A percentile compares a stretch with the other conserved stretches of the same genome.
Evolutionary conservation across 2,888 invertebrate species (phyloP).

Genomic region (Eupithecia exiguata): DNA sequence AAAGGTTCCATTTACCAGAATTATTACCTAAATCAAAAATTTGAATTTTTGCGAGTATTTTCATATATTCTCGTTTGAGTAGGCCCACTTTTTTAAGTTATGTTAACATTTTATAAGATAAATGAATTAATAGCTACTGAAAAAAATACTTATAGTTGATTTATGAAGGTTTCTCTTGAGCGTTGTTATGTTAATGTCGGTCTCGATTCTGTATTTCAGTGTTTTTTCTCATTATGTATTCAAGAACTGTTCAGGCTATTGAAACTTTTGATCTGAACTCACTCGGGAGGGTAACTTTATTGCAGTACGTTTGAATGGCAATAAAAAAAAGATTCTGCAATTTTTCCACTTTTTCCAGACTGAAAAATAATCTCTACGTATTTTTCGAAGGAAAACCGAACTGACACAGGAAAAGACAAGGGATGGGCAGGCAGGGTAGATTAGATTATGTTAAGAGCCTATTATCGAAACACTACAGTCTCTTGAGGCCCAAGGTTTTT

Average conservation of each 20-base stretch:
- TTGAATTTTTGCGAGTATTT: neutral
- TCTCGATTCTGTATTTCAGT: neutral
- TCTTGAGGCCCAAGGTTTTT: slow-evolving; percentile 2
- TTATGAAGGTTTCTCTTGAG: slow-evolving; percentile 2
- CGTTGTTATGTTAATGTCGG: neutral
- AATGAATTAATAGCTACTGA: neutral
- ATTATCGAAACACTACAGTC: slow-evolving; percentile 8
- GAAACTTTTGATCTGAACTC: slow-evolving; percentile 3
- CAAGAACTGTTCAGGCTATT: slow-evolving; percentile 6
- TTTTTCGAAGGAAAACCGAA: slow-evolving; percentile 1
- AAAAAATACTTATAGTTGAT: neutral
- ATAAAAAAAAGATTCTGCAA: neutral
- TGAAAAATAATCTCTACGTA: neutral
- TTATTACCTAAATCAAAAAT: neutral
- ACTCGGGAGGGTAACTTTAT: neutral
- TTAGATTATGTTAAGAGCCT: slow-evolving; percentile 18
- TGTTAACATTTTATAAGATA: neutral
- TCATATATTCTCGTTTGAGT: neutral
- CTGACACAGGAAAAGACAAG: slow-evolving; percentile 20
- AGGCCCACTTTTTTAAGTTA: neutral
- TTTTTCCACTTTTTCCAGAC: neutral
- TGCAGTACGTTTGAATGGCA: neutral
- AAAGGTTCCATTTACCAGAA: neutral
- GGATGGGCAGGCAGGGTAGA: slow-evolving; percentile 11
- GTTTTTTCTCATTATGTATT: slow-evolving; percentile 11